phyloP scores from a whole-genome alignment of 2,113 vertebrate species.

The Colossoma macropomum region DNA sequence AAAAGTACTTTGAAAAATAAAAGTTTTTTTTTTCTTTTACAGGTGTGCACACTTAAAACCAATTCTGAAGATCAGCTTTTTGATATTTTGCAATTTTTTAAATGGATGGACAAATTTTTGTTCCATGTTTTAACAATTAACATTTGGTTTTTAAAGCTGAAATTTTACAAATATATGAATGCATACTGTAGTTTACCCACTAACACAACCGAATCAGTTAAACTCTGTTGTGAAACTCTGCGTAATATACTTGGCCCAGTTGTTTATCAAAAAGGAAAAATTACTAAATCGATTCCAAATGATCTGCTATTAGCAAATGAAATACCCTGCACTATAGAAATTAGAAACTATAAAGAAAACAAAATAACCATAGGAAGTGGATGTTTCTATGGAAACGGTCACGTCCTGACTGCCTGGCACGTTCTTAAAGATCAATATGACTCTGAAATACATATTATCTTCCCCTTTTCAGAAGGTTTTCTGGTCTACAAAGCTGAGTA shows the following conservation, averaged over 20 bases:
- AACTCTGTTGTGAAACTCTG: too few relatives aligned
- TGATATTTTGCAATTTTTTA: too few relatives aligned
- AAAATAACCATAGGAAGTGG: neutral
- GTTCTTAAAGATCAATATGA: neutral
- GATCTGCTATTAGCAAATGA: neutral
- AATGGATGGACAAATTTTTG: too few relatives aligned
- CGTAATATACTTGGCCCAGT: neutral
- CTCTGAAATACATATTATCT: neutral
- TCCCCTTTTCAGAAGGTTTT: neutral
- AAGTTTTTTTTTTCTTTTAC: too few relatives aligned
- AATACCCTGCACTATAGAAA: neutral
- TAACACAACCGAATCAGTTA: too few relatives aligned
- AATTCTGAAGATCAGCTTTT: too few relatives aligned
- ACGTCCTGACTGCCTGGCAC: conserved; percentile 20
- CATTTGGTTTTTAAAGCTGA: too few relatives aligned
- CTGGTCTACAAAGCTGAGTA: conserved; percentile 20
- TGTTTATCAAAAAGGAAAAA: neutral
- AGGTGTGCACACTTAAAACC: too few relatives aligned
- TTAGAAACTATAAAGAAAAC: neutral
- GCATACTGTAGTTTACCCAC: too few relatives aligned
- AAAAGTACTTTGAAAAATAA: too few relatives aligned
- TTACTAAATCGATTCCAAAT: neutral
- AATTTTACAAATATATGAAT: too few relatives aligned
- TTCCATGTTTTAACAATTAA: too few relatives aligned
- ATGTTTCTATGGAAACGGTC: neutral